Conservation (phyloP, 2,113 vertebrate genomes). For the Sinocyclocheilus rhinocerous region DNA sequence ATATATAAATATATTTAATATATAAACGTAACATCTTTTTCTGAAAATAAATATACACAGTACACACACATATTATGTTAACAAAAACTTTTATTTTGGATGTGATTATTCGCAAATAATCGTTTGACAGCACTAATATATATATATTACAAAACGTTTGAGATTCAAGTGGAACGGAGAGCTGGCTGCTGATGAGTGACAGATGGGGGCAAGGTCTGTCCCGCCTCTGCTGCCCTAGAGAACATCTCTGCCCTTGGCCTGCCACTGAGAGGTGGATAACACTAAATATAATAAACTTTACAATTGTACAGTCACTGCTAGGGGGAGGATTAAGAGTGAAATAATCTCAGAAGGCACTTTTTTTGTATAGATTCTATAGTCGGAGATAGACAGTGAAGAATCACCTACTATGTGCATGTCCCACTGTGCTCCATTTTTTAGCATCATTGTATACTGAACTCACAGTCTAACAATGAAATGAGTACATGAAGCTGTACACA, state of each 20-base stretch:
- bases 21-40: too few relatives aligned
- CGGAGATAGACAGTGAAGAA: neutral
- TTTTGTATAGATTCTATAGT: neutral
- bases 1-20: too few relatives aligned
- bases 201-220: neutral
- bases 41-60: too few relatives aligned
- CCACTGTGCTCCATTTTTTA: neutral
- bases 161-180: neutral
- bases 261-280: neutral
- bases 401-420: neutral
- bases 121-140: too few relatives aligned
- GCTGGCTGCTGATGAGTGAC: neutral
- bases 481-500: neutral
- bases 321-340: neutral
- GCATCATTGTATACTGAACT: neutral
- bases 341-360: neutral
- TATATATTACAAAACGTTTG: neutral
- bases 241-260: neutral
- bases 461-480: neutral
- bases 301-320: neutral
- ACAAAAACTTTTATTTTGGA: too few relatives aligned
- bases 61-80: too few relatives aligned
- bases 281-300: neutral
- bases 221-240: neutral
- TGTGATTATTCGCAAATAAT: too few relatives aligned